Evolutionary conservation across 2,888 invertebrate genomes (phyloP).

Genomic region (Acanthosepion esculentum): DNA sequence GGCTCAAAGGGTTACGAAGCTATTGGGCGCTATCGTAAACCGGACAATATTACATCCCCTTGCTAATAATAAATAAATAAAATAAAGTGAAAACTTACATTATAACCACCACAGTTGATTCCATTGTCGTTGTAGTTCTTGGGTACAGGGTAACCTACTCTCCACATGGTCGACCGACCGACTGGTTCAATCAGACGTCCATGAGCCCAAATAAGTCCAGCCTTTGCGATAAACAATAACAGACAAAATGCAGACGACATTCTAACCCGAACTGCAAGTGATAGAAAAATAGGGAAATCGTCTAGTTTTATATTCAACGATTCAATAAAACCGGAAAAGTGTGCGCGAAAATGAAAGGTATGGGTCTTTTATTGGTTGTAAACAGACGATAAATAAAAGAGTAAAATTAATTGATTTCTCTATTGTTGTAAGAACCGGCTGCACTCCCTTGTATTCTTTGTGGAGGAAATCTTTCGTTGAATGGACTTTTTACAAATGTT

Average conservation of each 20-base stretch:
- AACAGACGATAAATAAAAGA: not conserved
- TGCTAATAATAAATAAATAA: not conserved
- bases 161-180: not conserved
- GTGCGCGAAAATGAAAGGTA: not conserved
- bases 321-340: not conserved
- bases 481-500: too few species aligned
- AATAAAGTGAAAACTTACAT: not conserved
- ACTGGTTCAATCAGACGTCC: not conserved
- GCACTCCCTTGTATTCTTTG: not conserved
- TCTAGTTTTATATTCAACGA: not conserved
- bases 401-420: not conserved
- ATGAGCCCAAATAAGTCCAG: not conserved
- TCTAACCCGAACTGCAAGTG: not conserved
- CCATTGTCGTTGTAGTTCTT: not conserved
- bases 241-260: not conserved
- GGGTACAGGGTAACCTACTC: not conserved
- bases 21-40: too few species aligned
- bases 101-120: not conserved
- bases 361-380: not conserved
- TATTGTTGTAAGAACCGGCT: not conserved
- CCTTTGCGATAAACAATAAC: not conserved
- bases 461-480: too few species aligned
- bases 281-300: not conserved
- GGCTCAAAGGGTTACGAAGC: too few species aligned
- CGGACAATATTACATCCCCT: not conserved